Percentiles rank a stretch among this genome's conserved stretches.
These are phyloP conservation scores for Andrena haemorrhoa DNA, from an alignment of 2,888 invertebrate species.

Conservation along the genomic window DNA sequence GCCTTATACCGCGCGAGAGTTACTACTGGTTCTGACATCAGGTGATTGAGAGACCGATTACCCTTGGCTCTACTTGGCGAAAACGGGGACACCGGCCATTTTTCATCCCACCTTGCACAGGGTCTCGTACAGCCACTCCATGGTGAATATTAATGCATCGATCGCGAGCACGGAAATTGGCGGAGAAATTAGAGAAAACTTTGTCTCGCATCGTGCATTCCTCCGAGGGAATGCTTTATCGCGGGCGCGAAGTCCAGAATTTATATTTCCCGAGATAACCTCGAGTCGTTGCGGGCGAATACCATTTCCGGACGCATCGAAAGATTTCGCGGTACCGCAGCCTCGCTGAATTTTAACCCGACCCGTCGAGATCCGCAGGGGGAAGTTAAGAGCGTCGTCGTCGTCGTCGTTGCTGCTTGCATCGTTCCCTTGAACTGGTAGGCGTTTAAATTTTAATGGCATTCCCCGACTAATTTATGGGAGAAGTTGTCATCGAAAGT, in stretches of 20 bases:
- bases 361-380: neutral
- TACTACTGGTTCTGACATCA: slow-evolving; percentile 48
- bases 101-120: slow-evolving; percentile 45
- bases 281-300: slow-evolving; percentile 12
- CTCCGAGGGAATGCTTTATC: neutral
- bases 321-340: slow-evolving; percentile 1
- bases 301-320: slow-evolving; percentile 38
- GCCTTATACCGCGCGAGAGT: slow-evolving; percentile 27
- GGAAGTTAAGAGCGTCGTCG: neutral
- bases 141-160: slow-evolving; percentile 47
- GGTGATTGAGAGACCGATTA: slow-evolving; percentile 60
- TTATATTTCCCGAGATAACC: slow-evolving; percentile 40
- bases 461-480: slow-evolving; percentile 26
- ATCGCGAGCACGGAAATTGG: slow-evolving; percentile 7
- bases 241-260: slow-evolving; percentile 10
- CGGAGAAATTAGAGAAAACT: slow-evolving; percentile 17
- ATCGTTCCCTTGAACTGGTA: neutral
- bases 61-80: slow-evolving; percentile 46
- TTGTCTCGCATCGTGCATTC: neutral
- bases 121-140: slow-evolving; percentile 10
- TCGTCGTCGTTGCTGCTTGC: too few relatives aligned
- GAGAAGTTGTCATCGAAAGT: slow-evolving; percentile 24
- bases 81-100: slow-evolving; percentile 56
- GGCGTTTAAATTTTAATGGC: slow-evolving; percentile 36
- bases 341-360: slow-evolving; percentile 29